Percentiles rank a stretch among this genome's conserved stretches.
phyloP scores from a whole-genome alignment of 1,140 invertebrate genomes.

The Trissolcus basalis region DNA sequence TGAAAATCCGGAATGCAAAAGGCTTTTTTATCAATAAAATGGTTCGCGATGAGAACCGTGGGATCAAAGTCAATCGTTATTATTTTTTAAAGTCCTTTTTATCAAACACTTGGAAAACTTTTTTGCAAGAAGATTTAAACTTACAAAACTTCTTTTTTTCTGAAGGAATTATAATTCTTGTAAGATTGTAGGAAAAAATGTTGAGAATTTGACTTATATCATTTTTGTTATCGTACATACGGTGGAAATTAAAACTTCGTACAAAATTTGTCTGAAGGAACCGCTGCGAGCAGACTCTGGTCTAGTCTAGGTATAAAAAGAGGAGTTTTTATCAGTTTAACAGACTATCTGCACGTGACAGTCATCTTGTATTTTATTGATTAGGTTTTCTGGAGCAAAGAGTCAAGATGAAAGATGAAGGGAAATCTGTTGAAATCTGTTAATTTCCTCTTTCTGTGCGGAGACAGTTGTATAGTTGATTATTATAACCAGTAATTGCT shows the following conservation, averaged over 20 bases:
- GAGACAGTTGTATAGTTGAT: slow-evolving; percentile 7
- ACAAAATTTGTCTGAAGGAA: slow-evolving; percentile 38
- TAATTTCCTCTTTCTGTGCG: slow-evolving; percentile 37
- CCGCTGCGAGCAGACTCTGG: slow-evolving; percentile 24
- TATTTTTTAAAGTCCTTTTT: no score
- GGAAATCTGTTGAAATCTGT: slow-evolving; percentile 47
- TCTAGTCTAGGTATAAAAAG: slow-evolving; percentile 38
- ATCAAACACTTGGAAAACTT: no score
- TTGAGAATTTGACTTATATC: slow-evolving; percentile 6
- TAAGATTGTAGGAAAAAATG: neutral
- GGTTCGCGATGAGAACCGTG: no score
- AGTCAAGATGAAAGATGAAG: slow-evolving; percentile 43
- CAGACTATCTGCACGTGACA: slow-evolving; percentile 64
- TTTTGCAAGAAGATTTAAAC: neutral
- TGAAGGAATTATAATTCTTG: no score
- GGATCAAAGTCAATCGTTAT: no score
- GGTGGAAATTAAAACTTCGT: slow-evolving; percentile 35
- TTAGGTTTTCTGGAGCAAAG: slow-evolving; percentile 61
- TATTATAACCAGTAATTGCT: slow-evolving; percentile 1
- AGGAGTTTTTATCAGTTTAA: slow-evolving; percentile 61
- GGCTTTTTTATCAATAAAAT: no score
- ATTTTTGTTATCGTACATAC: slow-evolving; percentile 32
- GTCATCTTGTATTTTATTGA: slow-evolving; percentile 62
- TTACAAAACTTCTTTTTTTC: no score
- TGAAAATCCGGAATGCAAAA: no score